These are phyloP conservation scores for Acestrorhynchus altus DNA, from an alignment of 2,797 vertebrate species.

Conservation along the genomic window DNA sequence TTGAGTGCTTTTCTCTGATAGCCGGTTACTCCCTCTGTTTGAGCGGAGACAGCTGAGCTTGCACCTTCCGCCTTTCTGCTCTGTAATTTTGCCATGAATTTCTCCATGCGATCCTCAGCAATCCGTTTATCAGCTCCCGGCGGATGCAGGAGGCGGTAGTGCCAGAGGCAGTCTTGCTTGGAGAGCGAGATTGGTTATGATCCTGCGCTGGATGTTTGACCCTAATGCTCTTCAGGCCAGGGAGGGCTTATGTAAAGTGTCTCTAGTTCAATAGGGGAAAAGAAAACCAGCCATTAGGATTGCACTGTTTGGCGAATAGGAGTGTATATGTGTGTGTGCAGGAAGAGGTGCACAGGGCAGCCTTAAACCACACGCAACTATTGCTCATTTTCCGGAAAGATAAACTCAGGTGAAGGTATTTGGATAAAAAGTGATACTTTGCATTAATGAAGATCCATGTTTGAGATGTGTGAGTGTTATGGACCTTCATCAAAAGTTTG, in stretches of 20 bases:
- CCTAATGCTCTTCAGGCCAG: not conserved
- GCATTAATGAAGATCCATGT: too few species aligned
- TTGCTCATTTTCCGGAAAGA: too few species aligned
- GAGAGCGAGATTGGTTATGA: not conserved
- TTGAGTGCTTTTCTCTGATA: not conserved
- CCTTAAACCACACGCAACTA: too few species aligned
- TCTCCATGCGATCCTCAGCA: constrained; percentile 1
- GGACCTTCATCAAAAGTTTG: too few species aligned
- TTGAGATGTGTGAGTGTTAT: too few species aligned
- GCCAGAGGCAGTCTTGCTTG: constrained; percentile 5
- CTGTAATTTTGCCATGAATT: not conserved
- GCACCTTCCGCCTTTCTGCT: constrained; percentile 11
- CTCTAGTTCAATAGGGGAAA: not conserved
- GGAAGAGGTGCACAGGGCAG: not conserved
- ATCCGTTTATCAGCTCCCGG: not conserved
- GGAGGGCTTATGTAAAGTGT: not conserved
- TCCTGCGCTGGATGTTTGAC: not conserved
- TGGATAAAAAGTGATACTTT: too few species aligned
- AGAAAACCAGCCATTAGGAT: not conserved
- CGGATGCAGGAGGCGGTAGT: not conserved
- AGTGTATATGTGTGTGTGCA: not conserved
- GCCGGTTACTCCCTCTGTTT: constrained; percentile 4
- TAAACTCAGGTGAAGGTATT: too few species aligned
- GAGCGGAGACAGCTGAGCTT: not conserved
- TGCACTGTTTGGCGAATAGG: not conserved